A percentile compares a stretch with the other conserved stretches of the same genome.
These are phyloP conservation scores for Malurus leucopterus DNA, from an alignment of 2,797 vertebrate genomes.

Conservation along the genomic window DNA sequence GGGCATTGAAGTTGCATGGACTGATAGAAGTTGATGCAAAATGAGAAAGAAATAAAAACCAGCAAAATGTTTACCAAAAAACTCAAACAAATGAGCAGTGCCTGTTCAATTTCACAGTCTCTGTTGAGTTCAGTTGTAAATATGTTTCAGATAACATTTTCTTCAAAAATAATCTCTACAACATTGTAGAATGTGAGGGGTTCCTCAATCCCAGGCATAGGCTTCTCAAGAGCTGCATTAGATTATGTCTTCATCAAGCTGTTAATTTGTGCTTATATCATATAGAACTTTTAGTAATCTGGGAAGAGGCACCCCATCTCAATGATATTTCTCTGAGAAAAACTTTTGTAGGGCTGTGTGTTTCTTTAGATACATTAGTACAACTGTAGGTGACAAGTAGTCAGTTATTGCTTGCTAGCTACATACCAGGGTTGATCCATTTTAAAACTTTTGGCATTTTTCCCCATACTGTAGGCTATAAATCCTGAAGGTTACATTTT, in stretches of 20 bases:
- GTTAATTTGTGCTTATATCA: slow-evolving; percentile 85
- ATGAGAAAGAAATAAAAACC: slow-evolving; percentile 83
- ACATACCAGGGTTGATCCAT: slow-evolving; percentile 93
- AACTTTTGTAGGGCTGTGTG: slow-evolving; percentile 88
- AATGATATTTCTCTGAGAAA: slow-evolving; percentile 86
- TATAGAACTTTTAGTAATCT: slow-evolving; percentile 83
- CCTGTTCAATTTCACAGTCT: slow-evolving; percentile 97
- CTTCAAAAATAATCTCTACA: slow-evolving; percentile 78
- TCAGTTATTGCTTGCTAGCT: slow-evolving; percentile 90
- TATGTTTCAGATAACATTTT: slow-evolving; percentile 91
- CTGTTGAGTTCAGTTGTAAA: slow-evolving; percentile 97
- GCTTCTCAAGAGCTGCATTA: slow-evolving; percentile 74
- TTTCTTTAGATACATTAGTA: slow-evolving; percentile 93
- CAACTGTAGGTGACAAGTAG: slow-evolving; percentile 88
- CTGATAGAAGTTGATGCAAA: slow-evolving; percentile 92
- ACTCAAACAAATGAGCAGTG: slow-evolving; percentile 94
- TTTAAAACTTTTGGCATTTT: slow-evolving; percentile 97
- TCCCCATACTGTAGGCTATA: slow-evolving; percentile 78
- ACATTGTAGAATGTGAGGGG: slow-evolving; percentile 86
- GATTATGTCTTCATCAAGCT: slow-evolving; percentile 79
- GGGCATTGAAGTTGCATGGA: slow-evolving; percentile 89
- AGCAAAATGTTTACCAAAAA: slow-evolving; percentile 87
- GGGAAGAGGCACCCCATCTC: slow-evolving; percentile 82
- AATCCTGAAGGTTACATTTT: slow-evolving; percentile 75
- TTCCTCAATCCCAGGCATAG: slow-evolving; percentile 79